Evolutionary conservation across 2,888 invertebrate species (phyloP).

Genomic region (Lepidonotus clava): DNA sequence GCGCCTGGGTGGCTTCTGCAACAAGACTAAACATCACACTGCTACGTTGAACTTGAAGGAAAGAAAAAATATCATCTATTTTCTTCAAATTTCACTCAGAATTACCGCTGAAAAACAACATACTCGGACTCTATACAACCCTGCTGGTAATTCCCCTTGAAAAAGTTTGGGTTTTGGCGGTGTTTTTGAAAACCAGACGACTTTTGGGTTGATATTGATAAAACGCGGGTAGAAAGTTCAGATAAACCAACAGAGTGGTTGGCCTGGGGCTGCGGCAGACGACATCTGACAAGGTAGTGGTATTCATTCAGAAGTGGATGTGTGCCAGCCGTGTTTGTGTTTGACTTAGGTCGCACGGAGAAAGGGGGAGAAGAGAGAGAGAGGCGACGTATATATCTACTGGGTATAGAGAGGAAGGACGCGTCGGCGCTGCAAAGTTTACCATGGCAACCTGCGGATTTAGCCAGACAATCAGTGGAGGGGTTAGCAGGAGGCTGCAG

Average conservation of each 20-base stretch:
- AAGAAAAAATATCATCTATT: no score
- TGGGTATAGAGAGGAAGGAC: not conserved
- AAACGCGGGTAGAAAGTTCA: not conserved
- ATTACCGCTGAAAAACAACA: no score
- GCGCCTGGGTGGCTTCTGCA: no score
- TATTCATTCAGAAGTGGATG: constrained; percentile 39
- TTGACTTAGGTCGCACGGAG: not conserved
- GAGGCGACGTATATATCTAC: no score
- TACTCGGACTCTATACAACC: no score
- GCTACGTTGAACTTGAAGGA: no score
- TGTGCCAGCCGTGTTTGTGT: constrained; percentile 38
- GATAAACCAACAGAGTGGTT: constrained; percentile 36
- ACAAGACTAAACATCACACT: no score
- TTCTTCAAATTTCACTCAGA: no score
- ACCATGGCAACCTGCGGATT: constrained; percentile 35
- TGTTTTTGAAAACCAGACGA: no score
- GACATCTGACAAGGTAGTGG: not conserved
- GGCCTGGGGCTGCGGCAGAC: not conserved
- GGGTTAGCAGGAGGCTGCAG: not conserved
- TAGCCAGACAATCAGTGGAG: constrained; percentile 14
- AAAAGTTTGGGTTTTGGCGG: no score
- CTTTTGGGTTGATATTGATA: not conserved
- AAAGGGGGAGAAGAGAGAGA: not conserved
- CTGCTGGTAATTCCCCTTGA: no score
- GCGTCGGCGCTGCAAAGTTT: constrained; percentile 13